phyloP scores from a whole-genome alignment of 2,888 invertebrate species.

The Lissocephala sabroskyi region DNA sequence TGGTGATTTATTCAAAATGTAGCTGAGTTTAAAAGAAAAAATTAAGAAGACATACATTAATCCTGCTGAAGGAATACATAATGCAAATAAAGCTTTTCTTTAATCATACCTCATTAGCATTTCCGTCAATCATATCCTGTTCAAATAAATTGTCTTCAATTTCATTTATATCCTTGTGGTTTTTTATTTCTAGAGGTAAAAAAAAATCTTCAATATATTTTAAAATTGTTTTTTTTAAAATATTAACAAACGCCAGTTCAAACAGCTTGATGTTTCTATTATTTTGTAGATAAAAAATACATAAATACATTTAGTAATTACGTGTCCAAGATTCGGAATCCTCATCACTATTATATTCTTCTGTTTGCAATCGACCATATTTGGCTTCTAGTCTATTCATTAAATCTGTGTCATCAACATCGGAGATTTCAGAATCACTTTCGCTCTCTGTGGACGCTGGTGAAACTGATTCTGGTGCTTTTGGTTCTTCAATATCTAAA shows the following conservation, averaged over 20 bases:
- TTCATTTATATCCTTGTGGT: not conserved
- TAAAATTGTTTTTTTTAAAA: too few relatives aligned
- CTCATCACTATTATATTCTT: constrained; percentile 74
- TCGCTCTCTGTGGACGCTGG: constrained; percentile 70
- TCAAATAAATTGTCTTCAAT: constrained; percentile 54
- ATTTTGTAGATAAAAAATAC: too few relatives aligned
- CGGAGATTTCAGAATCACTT: constrained; percentile 74
- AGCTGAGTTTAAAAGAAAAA: too few relatives aligned
- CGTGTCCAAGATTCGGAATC: constrained; percentile 73
- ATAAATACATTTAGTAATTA: constrained; percentile 66
- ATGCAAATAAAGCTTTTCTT: too few relatives aligned
- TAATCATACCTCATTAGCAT: too few relatives aligned
- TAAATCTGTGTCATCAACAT: constrained; percentile 81
- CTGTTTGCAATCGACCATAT: constrained; percentile 80
- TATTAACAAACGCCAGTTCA: constrained; percentile 14
- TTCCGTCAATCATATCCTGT: too few relatives aligned
- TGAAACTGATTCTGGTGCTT: too few relatives aligned
- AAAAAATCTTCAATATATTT: too few relatives aligned
- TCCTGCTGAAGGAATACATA: too few relatives aligned
- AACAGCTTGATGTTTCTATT: not conserved
- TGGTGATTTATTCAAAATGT: too few relatives aligned
- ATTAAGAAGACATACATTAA: too few relatives aligned
- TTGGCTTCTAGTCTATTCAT: constrained; percentile 81
- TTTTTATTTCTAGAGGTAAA: too few relatives aligned
- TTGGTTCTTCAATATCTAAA: constrained; percentile 31